A percentile compares a stretch with the other conserved stretches of the same genome.
These are phyloP conservation scores for Malacoctenus gilli DNA, from an alignment of 2,797 vertebrate species.

Conservation along the genomic window DNA sequence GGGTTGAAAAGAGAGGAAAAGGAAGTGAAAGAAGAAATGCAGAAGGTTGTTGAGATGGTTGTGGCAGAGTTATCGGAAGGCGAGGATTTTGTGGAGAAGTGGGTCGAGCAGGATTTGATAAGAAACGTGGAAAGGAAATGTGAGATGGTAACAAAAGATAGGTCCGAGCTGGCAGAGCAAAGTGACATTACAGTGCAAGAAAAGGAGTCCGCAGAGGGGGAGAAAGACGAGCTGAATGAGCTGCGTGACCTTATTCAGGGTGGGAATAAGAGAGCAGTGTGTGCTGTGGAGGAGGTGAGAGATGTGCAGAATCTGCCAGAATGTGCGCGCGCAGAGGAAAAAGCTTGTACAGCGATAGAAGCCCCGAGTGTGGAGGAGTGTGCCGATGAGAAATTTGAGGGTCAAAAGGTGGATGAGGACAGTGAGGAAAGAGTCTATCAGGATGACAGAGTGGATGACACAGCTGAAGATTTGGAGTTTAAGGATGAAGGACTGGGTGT, in stretches of 20 bases:
- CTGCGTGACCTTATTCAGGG: constrained; percentile 19
- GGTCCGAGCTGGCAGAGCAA: constrained; percentile 36
- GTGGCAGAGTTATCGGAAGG: constrained; percentile 50
- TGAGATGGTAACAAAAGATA: constrained; percentile 66
- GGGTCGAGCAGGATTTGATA: constrained; percentile 62
- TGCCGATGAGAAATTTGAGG: constrained; percentile 25
- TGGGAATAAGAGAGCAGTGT: constrained; percentile 7
- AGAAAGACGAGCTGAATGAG: constrained; percentile 24
- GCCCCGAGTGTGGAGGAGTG: constrained; percentile 19
- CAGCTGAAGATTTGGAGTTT: constrained; percentile 17
- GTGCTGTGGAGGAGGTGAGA: constrained; percentile 36
- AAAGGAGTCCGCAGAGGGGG: constrained; percentile 38
- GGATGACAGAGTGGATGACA: constrained; percentile 16
- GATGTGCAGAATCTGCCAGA: constrained; percentile 27
- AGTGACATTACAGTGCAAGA: constrained; percentile 33
- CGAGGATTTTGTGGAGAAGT: constrained; percentile 58
- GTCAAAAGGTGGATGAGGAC: constrained; percentile 3
- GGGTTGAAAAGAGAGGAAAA: constrained; percentile 44
- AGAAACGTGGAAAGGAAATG: constrained; percentile 71
- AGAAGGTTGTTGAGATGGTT: constrained; percentile 57
- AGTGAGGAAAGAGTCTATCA: constrained; percentile 20
- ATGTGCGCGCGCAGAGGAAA: constrained; percentile 23
- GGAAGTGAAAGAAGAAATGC: constrained; percentile 57
- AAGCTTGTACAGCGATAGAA: constrained; percentile 11
- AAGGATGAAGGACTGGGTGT: constrained; percentile 20